Conservation (phyloP, 1,140 invertebrate genomes). For the Papilio glaucus region DNA sequence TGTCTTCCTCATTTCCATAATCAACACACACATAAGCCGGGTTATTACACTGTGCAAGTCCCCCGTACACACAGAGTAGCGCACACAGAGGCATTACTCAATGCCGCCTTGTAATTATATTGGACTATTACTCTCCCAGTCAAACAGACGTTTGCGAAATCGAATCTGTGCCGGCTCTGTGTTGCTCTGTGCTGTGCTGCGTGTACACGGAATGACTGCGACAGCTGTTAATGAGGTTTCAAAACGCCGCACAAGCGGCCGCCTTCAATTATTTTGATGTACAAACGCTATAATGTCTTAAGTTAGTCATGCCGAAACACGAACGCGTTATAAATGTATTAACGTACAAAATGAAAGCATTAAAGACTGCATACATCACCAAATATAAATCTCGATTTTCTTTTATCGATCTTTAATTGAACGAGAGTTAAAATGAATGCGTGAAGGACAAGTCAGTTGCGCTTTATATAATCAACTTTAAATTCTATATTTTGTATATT, state of each 20-base stretch:
- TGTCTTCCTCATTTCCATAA: slow-evolving; percentile 6
- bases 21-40: not conserved
- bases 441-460: no score
- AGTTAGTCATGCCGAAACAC: not conserved
- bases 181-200: not conserved
- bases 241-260: slow-evolving; percentile 23
- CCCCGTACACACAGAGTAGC: not conserved
- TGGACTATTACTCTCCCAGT: slow-evolving; percentile 27
- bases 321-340: not conserved
- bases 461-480: no score
- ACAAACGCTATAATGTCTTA: slow-evolving; percentile 3
- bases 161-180: slow-evolving; percentile 16
- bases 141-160: slow-evolving; percentile 28
- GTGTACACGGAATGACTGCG: slow-evolving; percentile 18
- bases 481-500: no score
- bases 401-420: no score
- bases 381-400: no score
- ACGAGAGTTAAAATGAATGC: no score
- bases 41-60: not conserved
- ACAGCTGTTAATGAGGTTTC: slow-evolving; percentile 31
- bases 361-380: not conserved
- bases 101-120: slow-evolving; percentile 35
- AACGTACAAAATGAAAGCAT: not conserved
- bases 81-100: slow-evolving; percentile 24
- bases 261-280: slow-evolving; percentile 11